Evolutionary conservation across 2,113 vertebrate genomes (phyloP).

Genomic region (Tauraco erythrolophus): DNA sequence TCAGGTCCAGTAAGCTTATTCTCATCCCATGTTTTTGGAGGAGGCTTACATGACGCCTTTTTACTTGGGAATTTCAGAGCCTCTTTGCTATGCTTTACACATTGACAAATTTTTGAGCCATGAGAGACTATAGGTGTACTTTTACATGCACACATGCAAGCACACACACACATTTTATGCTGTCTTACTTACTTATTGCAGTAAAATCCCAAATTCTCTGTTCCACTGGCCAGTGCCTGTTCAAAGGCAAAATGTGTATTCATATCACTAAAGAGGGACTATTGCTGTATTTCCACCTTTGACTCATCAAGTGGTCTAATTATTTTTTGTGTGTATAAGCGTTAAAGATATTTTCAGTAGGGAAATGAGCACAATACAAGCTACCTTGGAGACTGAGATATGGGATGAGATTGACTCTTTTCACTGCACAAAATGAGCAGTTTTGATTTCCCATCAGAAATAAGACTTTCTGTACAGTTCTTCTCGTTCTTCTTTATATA

Average conservation of each 20-base stretch:
- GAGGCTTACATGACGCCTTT: not conserved
- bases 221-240: not conserved
- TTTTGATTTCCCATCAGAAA: not conserved
- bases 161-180: rapidly evolving
- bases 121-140: not conserved
- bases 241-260: not conserved
- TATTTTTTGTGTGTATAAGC: not conserved
- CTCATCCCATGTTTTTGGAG: not conserved
- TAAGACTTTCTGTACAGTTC: not conserved
- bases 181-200: not conserved
- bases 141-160: not conserved
- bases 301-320: not conserved
- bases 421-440: not conserved
- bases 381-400: not conserved
- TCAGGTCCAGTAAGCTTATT: not conserved
- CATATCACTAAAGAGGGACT: not conserved
- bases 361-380: rapidly evolving
- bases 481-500: not conserved
- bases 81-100: not conserved
- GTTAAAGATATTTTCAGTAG: not conserved
- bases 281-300: not conserved
- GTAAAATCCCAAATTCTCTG: not conserved
- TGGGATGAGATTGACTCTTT: not conserved
- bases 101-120: not conserved
- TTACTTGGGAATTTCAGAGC: not conserved